Evolutionary conservation across 1,140 invertebrate species (phyloP).

Genomic region (Onthophagus taurus): DNA sequence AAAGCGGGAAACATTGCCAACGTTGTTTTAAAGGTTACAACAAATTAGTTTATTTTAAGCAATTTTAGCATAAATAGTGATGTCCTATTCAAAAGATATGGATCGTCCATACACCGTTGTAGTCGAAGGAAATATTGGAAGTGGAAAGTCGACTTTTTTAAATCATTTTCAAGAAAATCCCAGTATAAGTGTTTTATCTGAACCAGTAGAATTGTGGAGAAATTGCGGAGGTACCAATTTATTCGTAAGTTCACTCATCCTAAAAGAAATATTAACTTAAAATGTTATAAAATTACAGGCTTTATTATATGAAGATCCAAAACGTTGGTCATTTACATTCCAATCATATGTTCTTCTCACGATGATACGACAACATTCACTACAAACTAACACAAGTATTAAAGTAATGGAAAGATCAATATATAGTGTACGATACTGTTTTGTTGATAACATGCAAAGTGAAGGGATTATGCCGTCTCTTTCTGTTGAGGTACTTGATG

Average conservation of each 20-base stretch:
- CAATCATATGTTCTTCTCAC: slow-evolving; percentile 84
- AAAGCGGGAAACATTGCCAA: no score
- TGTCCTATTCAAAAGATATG: no score
- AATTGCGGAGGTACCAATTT: slow-evolving; percentile 74
- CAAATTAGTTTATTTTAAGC: no score
- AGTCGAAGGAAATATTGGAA: slow-evolving; percentile 87
- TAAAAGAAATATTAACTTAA: no score
- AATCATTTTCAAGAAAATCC: slow-evolving; percentile 65
- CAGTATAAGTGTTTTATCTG: slow-evolving; percentile 36
- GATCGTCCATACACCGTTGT: slow-evolving; percentile 66
- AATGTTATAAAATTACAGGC: no score
- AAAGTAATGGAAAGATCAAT: slow-evolving; percentile 87
- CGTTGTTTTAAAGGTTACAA: no score
- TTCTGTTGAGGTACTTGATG: slow-evolving; percentile 58
- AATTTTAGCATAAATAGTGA: no score
- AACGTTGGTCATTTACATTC: slow-evolving; percentile 72
- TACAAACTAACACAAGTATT: slow-evolving; percentile 49
- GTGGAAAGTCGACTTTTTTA: slow-evolving; percentile 85
- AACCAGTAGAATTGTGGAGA: slow-evolving; percentile 77
- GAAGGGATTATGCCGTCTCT: slow-evolving; percentile 39
- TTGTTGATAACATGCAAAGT: slow-evolving; percentile 67
- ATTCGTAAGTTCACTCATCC: slow-evolving; percentile 27
- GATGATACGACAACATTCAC: slow-evolving; percentile 71
- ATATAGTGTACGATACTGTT: slow-evolving; percentile 74
- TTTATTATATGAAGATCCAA: slow-evolving; percentile 75